Percentiles rank a stretch among this genome's conserved stretches.
Evolutionary conservation across 2,888 invertebrate genomes (phyloP).

Genomic region (Stictocephala bisonia): DNA sequence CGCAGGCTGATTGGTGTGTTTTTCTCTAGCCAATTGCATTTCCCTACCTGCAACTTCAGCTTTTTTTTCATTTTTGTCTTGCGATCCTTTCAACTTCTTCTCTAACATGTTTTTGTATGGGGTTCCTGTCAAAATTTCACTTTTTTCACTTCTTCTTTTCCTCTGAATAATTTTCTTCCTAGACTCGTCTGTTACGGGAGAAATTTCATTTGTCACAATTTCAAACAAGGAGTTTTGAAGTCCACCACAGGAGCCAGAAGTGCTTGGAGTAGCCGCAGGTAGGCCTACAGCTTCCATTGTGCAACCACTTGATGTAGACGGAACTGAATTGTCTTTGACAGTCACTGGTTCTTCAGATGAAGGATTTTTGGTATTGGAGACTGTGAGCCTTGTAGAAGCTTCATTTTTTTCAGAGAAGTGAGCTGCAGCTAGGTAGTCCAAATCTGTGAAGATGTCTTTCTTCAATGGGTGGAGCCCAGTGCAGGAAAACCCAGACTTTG

Average conservation of each 20-base stretch:
- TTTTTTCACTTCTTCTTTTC: background rate
- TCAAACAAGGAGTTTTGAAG: too few relatives aligned
- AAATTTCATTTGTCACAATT: background rate
- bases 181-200: background rate
- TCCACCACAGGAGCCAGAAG: background rate
- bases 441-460: background rate
- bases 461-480: background rate
- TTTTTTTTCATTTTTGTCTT: constrained; percentile 2
- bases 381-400: background rate
- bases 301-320: background rate
- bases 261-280: background rate
- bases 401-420: background rate
- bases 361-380: background rate
- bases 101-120: background rate
- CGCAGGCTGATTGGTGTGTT: background rate
- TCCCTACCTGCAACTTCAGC: background rate
- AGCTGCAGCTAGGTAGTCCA: constrained; percentile 10
- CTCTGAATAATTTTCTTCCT: background rate
- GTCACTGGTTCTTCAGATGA: background rate
- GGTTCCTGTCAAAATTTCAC: too few relatives aligned
- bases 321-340: background rate
- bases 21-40: background rate
- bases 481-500: constrained; percentile 1
- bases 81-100: too few relatives aligned
- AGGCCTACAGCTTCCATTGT: background rate